Evolutionary conservation across 1,140 invertebrate species (phyloP), one percentile per base, ranked within the genome.

Genomic region (Nebria ingens): DNA sequence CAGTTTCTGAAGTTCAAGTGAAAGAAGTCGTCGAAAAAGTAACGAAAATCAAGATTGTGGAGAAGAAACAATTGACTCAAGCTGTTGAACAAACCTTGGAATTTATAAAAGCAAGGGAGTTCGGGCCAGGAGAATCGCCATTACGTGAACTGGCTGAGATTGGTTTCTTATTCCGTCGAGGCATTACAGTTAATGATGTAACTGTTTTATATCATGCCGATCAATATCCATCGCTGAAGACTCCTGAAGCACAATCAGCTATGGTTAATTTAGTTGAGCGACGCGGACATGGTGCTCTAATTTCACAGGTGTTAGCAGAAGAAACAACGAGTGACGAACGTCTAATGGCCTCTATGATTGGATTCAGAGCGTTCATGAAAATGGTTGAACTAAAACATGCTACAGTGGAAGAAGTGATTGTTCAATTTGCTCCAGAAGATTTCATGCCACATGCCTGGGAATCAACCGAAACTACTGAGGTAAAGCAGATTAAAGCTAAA

Each of bases 391-490:
- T 85, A 45, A 82, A 86, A 62, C 81, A 89, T 66, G 81, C 83
- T 13, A 84, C 84, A 2, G 85, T 92, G 20, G 86, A 91, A 69
- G 87, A 89, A 72, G 82, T 91, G 19, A 86, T 91, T 56, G 82
- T 84, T 11, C 82, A 89, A 55, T 86, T 90, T 64, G 80, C 79
- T 53, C 85, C 86, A 12, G 84, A 89, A 72, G 89, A 91, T 66
- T 91, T 93, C 64, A 81, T 83, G 55, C 79, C 84, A 21, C 77
- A 82, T 55, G 79, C 82, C 61, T 89, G 86, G 86, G 86, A 88
- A 78, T 74, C 80, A 57, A 77, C 78, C 61, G 79, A 84, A 74
- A 73, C 79, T 42, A 71, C 71, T 42, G 78, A 85, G 76, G 83
- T 86, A 73, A 67, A 56, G 21, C n/a, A n/a, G n/a, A n/a, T n/a